Conservation (phyloP, 2,888 invertebrate genomes). For the Melinopterus prodromus region DNA sequence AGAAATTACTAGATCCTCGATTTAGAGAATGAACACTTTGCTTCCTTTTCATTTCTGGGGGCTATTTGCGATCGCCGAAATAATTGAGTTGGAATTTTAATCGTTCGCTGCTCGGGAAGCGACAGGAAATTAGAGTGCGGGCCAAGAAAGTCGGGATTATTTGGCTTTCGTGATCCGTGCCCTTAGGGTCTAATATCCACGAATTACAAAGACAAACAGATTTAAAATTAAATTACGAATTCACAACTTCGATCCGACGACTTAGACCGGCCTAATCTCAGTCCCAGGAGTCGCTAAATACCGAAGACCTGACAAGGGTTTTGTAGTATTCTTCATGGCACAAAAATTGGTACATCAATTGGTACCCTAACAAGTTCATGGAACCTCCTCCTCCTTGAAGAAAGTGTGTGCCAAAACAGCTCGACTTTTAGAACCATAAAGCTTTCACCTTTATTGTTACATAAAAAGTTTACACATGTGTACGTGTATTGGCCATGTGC, state of each 20-base stretch:
- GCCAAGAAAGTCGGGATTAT: not conserved
- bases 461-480: too few relatives aligned
- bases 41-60: not conserved
- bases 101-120: not conserved
- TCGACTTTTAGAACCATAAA: too few relatives aligned
- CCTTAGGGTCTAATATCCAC: not conserved
- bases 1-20: not conserved
- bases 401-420: too few relatives aligned
- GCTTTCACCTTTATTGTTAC: too few relatives aligned
- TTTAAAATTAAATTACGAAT: not conserved
- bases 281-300: not conserved
- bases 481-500: too few relatives aligned
- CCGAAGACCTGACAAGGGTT: conserved; percentile 6
- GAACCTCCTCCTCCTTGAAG: too few relatives aligned
- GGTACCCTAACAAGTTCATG: too few relatives aligned
- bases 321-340: not conserved
- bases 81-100: conserved; percentile 4
- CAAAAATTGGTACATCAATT: too few relatives aligned
- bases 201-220: conserved; percentile 4
- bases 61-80: not conserved
- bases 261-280: not conserved
- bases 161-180: not conserved
- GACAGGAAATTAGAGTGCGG: not conserved
- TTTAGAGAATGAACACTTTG: not conserved
- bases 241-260: not conserved